Evolutionary conservation across 2,113 vertebrate genomes (phyloP).

Genomic region (Elephas maximus): DNA sequence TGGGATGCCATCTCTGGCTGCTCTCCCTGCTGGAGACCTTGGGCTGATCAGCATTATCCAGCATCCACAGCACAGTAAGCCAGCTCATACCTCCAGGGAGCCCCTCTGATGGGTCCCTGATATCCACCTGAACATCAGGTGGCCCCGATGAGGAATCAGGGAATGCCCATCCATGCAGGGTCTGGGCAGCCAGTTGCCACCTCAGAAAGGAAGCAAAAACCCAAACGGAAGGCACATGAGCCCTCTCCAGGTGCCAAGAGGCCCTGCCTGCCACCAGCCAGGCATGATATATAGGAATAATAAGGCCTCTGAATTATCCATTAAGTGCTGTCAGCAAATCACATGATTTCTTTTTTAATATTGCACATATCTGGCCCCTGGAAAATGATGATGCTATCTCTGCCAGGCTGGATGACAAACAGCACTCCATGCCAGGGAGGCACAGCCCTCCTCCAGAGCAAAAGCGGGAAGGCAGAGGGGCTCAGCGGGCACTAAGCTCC

Average conservation of each 20-base stretch:
- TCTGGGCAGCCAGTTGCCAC: background rate
- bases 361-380: constrained; percentile 73
- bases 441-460: background rate
- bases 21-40: background rate
- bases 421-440: background rate
- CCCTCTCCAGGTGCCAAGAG: background rate
- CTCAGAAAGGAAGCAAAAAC: background rate
- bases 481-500: accelerated
- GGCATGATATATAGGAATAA: constrained; percentile 68
- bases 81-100: background rate
- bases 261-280: constrained; percentile 64
- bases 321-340: constrained; percentile 78
- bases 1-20: accelerated
- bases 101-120: accelerated
- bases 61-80: background rate
- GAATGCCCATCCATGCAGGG: background rate
- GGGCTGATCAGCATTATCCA: background rate
- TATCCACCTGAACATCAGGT: background rate
- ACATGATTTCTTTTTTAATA: constrained; percentile 77
- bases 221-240: background rate
- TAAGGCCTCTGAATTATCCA: constrained; percentile 72
- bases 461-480: background rate
- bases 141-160: background rate
- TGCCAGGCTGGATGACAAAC: background rate
- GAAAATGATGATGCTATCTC: constrained; percentile 70